Percentiles rank a stretch among this genome's conserved stretches.
These are phyloP conservation scores for Epinotia demarniana DNA, from an alignment of 2,888 invertebrate genomes.

Conservation along the genomic window DNA sequence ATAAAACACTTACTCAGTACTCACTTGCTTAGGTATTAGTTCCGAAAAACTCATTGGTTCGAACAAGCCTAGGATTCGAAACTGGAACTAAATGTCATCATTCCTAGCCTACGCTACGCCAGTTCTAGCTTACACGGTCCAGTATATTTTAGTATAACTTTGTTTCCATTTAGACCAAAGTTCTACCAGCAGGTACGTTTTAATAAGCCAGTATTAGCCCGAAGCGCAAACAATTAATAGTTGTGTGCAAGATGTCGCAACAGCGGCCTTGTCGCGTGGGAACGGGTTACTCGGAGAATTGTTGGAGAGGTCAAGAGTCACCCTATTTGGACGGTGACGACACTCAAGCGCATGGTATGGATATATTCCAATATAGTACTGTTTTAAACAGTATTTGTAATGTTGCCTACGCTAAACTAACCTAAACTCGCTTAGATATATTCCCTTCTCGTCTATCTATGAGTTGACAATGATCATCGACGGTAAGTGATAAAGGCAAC, in stretches of 20 bases:
- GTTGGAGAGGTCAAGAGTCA: conserved; percentile 27
- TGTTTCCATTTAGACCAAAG: too few relatives aligned
- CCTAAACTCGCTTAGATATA: too few relatives aligned
- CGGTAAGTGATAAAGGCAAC: too few relatives aligned
- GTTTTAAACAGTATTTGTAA: not conserved
- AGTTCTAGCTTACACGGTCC: too few relatives aligned
- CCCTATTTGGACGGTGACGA: conserved; percentile 2
- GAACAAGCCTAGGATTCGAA: too few relatives aligned
- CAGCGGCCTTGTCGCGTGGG: conserved; percentile 28
- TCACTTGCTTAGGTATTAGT: too few relatives aligned
- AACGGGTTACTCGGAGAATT: not conserved
- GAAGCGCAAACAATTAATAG: conserved; percentile 20
- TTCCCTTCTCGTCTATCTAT: not conserved
- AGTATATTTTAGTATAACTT: too few relatives aligned
- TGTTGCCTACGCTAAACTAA: too few relatives aligned
- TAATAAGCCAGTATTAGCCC: conserved; percentile 23
- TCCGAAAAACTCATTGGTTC: too few relatives aligned
- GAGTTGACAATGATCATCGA: not conserved
- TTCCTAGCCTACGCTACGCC: too few relatives aligned
- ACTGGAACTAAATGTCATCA: too few relatives aligned
- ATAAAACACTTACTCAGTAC: too few relatives aligned
- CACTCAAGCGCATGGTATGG: not conserved
- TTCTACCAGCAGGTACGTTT: not conserved
- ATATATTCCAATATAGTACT: not conserved
- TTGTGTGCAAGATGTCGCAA: conserved; percentile 20